phyloP scores from a whole-genome alignment of 2,888 invertebrate species.

The Caenorhabditis doughertyi region DNA sequence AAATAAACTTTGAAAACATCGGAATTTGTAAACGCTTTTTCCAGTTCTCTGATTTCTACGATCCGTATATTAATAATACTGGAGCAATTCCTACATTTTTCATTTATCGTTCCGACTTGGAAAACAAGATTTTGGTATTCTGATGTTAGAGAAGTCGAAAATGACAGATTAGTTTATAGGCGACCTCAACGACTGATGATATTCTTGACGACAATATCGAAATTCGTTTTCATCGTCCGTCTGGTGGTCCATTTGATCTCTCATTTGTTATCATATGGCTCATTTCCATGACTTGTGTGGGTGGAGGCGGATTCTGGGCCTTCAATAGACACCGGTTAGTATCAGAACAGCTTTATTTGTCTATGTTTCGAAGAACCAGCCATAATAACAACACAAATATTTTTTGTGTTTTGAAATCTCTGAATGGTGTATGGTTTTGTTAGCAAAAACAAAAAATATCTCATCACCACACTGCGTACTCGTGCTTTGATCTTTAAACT shows the following conservation, averaged over 20 bases:
- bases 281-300: slow-evolving; percentile 79
- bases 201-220: slow-evolving; percentile 43
- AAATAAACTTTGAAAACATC: neutral
- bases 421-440: too few relatives aligned
- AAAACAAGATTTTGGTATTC: slow-evolving; percentile 61
- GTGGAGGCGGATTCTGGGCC: slow-evolving; percentile 77
- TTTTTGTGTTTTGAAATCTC: slow-evolving; percentile 1
- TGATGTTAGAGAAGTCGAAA: neutral
- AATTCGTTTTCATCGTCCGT: slow-evolving; percentile 76
- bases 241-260: slow-evolving; percentile 66
- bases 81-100: slow-evolving; percentile 73
- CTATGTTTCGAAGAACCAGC: too few relatives aligned
- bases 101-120: slow-evolving; percentile 71
- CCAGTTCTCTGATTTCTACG: slow-evolving; percentile 78
- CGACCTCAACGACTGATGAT: neutral
- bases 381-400: too few relatives aligned
- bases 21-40: slow-evolving; percentile 11
- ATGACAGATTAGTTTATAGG: slow-evolving; percentile 5
- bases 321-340: slow-evolving; percentile 63
- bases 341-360: too few relatives aligned
- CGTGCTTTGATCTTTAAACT: neutral
- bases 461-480: neutral
- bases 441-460: too few relatives aligned
- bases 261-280: slow-evolving; percentile 76
- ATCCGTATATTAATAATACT: slow-evolving; percentile 72